Percentiles rank a stretch among this genome's conserved stretches.
phyloP scores from a whole-genome alignment of 2,113 vertebrate genomes.

The Agapornis roseicollis region DNA sequence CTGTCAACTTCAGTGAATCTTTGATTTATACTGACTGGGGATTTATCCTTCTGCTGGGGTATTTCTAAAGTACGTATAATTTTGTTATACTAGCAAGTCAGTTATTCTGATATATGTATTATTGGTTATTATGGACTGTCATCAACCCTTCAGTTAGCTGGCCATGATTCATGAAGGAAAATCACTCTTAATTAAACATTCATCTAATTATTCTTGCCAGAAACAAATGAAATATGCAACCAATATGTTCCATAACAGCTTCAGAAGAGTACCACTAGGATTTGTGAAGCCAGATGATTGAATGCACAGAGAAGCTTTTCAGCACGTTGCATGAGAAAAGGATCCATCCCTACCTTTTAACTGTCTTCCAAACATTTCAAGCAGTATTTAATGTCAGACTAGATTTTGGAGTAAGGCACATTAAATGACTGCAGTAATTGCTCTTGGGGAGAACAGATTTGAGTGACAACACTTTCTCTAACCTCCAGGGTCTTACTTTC shows the following conservation, averaged over 20 bases:
- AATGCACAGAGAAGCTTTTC: conserved; percentile 41
- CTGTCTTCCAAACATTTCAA: conserved; percentile 53
- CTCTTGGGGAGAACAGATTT: conserved; percentile 67
- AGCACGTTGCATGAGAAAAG: conserved; percentile 31
- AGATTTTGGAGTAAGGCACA: conserved; percentile 47
- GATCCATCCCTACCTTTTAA: conserved; percentile 61
- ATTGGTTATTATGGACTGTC: conserved; percentile 63
- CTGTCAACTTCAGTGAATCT: conserved; percentile 30
- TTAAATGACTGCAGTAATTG: conserved; percentile 66
- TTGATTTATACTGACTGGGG: conserved; percentile 25
- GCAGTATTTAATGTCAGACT: conserved; percentile 63
- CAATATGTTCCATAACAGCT: conserved; percentile 65
- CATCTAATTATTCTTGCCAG: conserved; percentile 69
- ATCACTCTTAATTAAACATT: conserved; percentile 65
- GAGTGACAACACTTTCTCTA: conserved; percentile 67
- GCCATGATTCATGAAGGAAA: conserved; percentile 60
- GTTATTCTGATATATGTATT: conserved; percentile 48
- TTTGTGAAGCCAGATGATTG: conserved; percentile 59
- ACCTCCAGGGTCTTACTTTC: conserved; percentile 59
- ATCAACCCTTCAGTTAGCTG: conserved; percentile 65
- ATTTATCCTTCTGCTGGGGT: conserved; percentile 36
- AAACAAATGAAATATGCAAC: conserved; percentile 68
- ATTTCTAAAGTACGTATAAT: conserved; percentile 49
- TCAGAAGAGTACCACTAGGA: conserved; percentile 46
- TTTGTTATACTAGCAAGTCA: conserved; percentile 28